Evolutionary conservation across 2,888 invertebrate genomes (phyloP), one percentile per base, ranked within the genome.

Genomic region (Vannuccia rotundouncinata): DNA sequence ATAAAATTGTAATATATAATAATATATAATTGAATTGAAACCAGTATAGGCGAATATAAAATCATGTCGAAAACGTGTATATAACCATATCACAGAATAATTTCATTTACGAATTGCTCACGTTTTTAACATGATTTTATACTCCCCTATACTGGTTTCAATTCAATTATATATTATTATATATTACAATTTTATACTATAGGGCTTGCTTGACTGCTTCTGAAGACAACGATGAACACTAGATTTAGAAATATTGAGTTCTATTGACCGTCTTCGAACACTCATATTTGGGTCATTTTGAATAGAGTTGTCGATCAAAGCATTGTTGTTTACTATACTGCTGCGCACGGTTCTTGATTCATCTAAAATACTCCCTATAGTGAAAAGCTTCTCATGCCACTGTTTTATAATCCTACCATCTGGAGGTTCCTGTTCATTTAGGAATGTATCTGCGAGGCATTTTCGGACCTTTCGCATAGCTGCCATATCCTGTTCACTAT

Each of bases 231-330:
- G 22, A 66, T 66, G 66, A 66, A 66, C 66, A 66, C 25, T 66
- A 66, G 66, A 66, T 66, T 66, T 66, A 66, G 66, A 66, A 66
- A 66, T 66, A 66, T 66, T 66, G 22, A 66, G 66, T 66, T 66
- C 66, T 66, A 66, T 66, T 66, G 66, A 66, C 66, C 66, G 66
- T 66, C 66, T 66, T 66, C 66, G 22, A 66, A 66, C 66, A 66
- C 66, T 66, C 66, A 66, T 66, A 66, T 66, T 66, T 66, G 66
- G 66, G 66, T 66, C 66, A 66, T 66, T 66, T 66, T 66, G 66
- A 27, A 66, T 66, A 66, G 66, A 66, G 66, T 66, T 66, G 66
- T 66, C 66, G 66, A 66, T 66, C 66, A 66, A 66, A 66, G 66
- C 66, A 66, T 66, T 66, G 66, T 66, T 66, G 66, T 66, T 66